Conservation (phyloP, 2,113 vertebrate genomes). For the Gopherus evgoodei region DNA sequence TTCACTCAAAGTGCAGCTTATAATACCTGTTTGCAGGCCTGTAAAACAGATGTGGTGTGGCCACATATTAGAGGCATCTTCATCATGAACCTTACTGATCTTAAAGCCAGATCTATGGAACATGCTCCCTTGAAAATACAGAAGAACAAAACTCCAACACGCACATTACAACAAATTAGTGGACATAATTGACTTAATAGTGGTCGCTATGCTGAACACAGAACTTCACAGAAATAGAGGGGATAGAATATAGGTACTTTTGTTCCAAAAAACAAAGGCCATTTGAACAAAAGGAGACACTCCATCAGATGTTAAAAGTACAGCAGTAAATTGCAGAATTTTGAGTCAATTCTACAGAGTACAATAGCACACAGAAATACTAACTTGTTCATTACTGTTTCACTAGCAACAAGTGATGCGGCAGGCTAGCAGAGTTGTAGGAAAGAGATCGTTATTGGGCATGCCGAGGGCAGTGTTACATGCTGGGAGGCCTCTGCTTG, state of each 20-base stretch:
- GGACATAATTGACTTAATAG: not conserved
- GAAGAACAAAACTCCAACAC: accelerated
- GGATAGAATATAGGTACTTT: not conserved
- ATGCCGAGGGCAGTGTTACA: not conserved
- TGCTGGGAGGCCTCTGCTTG: not conserved
- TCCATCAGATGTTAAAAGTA: not conserved
- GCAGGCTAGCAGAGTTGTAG: not conserved
- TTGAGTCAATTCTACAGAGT: not conserved
- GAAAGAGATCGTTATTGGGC: not conserved
- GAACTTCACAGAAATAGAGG: not conserved
- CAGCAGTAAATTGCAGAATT: not conserved
- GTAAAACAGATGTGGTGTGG: not conserved
- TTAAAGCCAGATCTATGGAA: not conserved
- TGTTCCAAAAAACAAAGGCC: not conserved
- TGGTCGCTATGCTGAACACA: not conserved
- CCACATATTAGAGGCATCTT: not conserved
- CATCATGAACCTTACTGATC: not conserved
- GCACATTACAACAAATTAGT: conserved; percentile 5
- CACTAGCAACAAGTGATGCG: not conserved
- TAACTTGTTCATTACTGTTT: not conserved
- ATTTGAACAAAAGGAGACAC: not conserved
- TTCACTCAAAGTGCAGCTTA: not conserved
- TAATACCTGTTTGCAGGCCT: not conserved
- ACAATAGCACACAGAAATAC: not conserved
- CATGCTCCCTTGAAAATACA: not conserved